Conservation (phyloP, 2,888 invertebrate genomes). For the Trypoxylon attenuatum region DNA sequence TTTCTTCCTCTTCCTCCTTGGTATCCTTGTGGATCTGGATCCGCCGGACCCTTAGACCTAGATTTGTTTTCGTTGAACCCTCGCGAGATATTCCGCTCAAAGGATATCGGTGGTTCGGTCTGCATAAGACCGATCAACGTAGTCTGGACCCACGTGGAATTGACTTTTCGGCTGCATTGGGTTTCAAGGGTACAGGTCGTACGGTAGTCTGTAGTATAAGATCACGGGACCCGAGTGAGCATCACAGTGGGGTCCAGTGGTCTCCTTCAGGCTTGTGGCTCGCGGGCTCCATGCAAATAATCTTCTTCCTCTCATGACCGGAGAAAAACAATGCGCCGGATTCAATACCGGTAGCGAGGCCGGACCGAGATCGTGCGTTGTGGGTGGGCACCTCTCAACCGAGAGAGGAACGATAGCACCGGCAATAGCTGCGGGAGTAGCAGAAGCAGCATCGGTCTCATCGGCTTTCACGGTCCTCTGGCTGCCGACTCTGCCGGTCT, state of each 20-base stretch:
- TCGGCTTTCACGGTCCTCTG: constrained; percentile 57
- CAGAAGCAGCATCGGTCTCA: constrained; percentile 50
- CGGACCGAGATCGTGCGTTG: constrained; percentile 71
- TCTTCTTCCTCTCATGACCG: constrained; percentile 68
- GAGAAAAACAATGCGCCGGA: constrained; percentile 73
- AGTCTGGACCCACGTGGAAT: neutral
- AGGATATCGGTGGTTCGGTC: neutral
- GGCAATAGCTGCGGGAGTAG: constrained; percentile 53
- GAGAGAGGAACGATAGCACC: constrained; percentile 60
- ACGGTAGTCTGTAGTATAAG: constrained; percentile 15
- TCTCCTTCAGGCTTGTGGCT: constrained; percentile 43
- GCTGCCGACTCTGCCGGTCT: constrained; percentile 57
- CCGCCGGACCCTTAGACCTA: constrained; percentile 4
- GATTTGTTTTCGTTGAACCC: too few relatives aligned
- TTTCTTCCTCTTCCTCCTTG: neutral
- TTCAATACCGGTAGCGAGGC: constrained; percentile 74
- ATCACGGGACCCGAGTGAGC: constrained; percentile 29
- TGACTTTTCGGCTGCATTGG: neutral
- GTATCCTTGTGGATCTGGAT: neutral
- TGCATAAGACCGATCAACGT: neutral
- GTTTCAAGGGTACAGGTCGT: constrained; percentile 9
- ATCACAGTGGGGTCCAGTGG: constrained; percentile 29
- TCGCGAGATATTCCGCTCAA: neutral
- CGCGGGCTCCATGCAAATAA: constrained; percentile 68
- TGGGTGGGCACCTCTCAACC: constrained; percentile 70